Evolutionary conservation across 2,113 vertebrate genomes (phyloP).

Genomic region (pig (Sus scrofa)): DNA sequence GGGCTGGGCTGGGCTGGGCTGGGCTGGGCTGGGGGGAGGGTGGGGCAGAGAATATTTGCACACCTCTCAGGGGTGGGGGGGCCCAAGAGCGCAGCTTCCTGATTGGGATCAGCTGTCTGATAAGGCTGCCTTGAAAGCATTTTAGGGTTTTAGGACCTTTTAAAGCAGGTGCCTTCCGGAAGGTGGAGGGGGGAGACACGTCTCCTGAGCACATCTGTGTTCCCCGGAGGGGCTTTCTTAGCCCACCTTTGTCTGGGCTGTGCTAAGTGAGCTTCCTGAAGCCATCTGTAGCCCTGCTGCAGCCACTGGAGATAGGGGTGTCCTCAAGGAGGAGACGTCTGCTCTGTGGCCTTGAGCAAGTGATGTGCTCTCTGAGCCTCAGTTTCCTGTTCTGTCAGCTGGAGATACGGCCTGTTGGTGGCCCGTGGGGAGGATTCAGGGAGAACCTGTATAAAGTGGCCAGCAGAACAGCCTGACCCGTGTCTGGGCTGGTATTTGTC

Average conservation of each 20-base stretch:
- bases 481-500: fast-evolving
- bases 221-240: constrained; percentile 12
- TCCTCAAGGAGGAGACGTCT: not conserved
- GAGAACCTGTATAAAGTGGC: not conserved
- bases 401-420: not conserved
- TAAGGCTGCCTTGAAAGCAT: constrained; percentile 68
- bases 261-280: constrained; percentile 19
- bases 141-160: constrained; percentile 76
- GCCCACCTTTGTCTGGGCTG: not conserved
- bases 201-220: not conserved
- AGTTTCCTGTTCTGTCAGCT: not conserved
- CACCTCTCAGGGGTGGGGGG: constrained; percentile 41
- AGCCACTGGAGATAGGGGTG: not conserved
- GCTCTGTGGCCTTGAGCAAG: not conserved
- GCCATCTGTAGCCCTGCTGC: not conserved
- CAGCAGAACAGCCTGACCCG: not conserved
- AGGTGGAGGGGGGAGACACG: not conserved
- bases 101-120: constrained; percentile 76
- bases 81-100: constrained; percentile 69
- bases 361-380: not conserved
- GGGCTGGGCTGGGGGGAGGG: too few relatives aligned
- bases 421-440: not conserved
- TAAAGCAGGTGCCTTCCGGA: constrained; percentile 62
- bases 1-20: too few relatives aligned
- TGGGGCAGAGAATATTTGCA: constrained; percentile 70